Percentiles rank a stretch among this genome's conserved stretches.
Conservation (phyloP, 2,113 vertebrate species). For the Catharus minimus region DNA sequence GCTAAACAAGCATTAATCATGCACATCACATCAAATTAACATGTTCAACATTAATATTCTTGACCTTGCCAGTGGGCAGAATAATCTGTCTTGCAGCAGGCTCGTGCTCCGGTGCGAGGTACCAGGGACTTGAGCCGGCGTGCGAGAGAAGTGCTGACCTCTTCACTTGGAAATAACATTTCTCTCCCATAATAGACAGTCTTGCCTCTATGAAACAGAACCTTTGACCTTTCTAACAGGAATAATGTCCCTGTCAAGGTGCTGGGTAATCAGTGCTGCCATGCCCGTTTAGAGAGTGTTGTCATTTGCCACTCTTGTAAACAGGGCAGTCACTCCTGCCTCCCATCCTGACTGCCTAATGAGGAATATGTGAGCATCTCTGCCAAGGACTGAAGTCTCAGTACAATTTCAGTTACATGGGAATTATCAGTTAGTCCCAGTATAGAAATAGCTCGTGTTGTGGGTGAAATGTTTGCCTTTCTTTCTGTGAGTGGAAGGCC, state of each 20-base stretch:
- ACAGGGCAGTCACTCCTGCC: background rate
- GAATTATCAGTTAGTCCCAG: constrained; percentile 29
- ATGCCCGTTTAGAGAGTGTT: background rate
- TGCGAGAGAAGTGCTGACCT: constrained; percentile 32
- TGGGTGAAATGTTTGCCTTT: constrained; percentile 63
- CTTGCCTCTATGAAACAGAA: constrained; percentile 34
- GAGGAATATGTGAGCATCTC: background rate
- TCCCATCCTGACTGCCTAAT: background rate
- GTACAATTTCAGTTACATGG: constrained; percentile 15
- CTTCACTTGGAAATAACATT: constrained; percentile 16
- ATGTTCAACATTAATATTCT: constrained; percentile 71
- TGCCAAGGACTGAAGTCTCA: constrained; percentile 8
- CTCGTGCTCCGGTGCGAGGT: background rate
- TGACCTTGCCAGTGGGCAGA: constrained; percentile 70
- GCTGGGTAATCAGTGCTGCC: constrained; percentile 49
- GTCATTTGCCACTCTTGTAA: constrained; percentile 34
- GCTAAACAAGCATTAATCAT: constrained; percentile 59
- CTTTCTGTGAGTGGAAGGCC: constrained; percentile 15
- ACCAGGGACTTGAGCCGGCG: background rate
- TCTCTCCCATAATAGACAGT: constrained; percentile 26
- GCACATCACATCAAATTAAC: constrained; percentile 70
- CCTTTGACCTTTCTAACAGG: constrained; percentile 55
- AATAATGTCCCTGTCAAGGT: constrained; percentile 52
- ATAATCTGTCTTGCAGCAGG: constrained; percentile 45
- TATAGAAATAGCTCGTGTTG: constrained; percentile 43